Evolutionary conservation across 2,113 vertebrate genomes (phyloP).

Genomic region (Nannobrachium achirus): DNA sequence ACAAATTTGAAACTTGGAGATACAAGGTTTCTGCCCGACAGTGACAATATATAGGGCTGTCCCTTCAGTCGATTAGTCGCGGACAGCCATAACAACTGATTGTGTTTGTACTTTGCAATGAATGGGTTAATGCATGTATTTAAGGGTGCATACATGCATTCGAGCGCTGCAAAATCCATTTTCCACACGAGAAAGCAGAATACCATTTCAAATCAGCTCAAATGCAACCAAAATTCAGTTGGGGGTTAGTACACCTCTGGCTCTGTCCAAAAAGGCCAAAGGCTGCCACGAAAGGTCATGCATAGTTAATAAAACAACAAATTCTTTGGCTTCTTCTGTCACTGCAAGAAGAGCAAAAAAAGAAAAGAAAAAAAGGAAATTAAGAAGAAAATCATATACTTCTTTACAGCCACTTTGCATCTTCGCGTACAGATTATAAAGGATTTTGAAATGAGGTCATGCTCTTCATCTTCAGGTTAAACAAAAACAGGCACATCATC

Average conservation of each 20-base stretch:
- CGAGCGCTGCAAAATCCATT: background rate
- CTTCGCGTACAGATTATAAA: background rate
- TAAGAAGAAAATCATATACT: background rate
- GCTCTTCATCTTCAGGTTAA: conserved; percentile 28
- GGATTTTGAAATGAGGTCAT: conserved; percentile 32
- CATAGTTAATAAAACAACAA: conserved; percentile 15
- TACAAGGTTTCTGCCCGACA: no score
- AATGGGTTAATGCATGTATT: background rate
- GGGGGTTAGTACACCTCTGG: background rate
- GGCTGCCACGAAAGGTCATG: conserved; percentile 18
- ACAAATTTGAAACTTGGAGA: no score
- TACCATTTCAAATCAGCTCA: background rate
- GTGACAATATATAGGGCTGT: no score
- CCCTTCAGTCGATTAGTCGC: no score
- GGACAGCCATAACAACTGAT: no score
- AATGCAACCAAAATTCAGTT: background rate
- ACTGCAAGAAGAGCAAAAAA: background rate
- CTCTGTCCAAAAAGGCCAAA: conserved; percentile 11
- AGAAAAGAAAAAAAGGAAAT: background rate
- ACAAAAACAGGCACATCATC: conserved; percentile 8
- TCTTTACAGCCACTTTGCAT: conserved; percentile 33
- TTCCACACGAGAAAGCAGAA: background rate
- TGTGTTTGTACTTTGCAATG: background rate
- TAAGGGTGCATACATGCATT: background rate
- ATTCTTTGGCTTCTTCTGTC: conserved; percentile 7